Conservation (phyloP, 2,113 vertebrate species). For the Xenopus tropicalis region UCB_Xtro_10.0 CM004450.2:144995001-144995500, state of each 20-base stretch:
- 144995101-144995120: no score
- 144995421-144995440: constrained; percentile 80
- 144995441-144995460: constrained; percentile 75
- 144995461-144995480: background rate
- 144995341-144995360: background rate
- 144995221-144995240: background rate
- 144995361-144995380: constrained; percentile 61
- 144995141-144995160: background rate
- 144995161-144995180: no score
- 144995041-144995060: background rate
- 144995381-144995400: constrained; percentile 75
- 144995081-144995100: no score
- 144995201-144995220: background rate
- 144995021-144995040: background rate
- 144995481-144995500: background rate
- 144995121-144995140: background rate
- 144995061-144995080: background rate
- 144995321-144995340: background rate
- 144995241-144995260: background rate
- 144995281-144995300: no score
- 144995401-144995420: constrained; percentile 72
- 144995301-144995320: no score
- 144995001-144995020: background rate
- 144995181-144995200: no score
- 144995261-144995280: no score